Evolutionary conservation across 2,113 vertebrate genomes (phyloP).

Genomic region (Accipiter virgatus): DNA sequence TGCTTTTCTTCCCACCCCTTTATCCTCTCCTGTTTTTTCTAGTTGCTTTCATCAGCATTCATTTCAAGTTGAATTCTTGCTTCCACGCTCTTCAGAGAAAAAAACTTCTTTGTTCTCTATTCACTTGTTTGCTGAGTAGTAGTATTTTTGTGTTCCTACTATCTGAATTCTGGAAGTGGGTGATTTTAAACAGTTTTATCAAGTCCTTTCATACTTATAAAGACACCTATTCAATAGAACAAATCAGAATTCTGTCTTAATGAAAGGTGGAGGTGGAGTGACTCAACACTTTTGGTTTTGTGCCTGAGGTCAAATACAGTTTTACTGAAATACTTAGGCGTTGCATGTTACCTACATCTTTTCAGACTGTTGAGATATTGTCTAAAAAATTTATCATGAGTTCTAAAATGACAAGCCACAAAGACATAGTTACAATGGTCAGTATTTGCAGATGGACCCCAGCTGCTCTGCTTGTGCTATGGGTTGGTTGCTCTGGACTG

Average conservation of each 20-base stretch:
- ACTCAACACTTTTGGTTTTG: not conserved
- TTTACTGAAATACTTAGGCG: not conserved
- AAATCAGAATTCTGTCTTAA: not conserved
- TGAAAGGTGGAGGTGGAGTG: not conserved
- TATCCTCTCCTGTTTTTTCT: not conserved
- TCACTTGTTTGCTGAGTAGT: not conserved
- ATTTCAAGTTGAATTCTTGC: not conserved
- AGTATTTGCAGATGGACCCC: not conserved
- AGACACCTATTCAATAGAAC: not conserved
- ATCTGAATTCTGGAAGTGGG: not conserved
- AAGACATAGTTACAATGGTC: not conserved
- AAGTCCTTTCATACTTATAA: not conserved
- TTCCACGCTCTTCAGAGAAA: not conserved
- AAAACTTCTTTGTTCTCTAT: not conserved
- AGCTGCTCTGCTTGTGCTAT: not conserved
- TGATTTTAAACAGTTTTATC: not conserved
- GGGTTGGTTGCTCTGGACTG: not conserved
- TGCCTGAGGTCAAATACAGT: not conserved
- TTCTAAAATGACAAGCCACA: not conserved
- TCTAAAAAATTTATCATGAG: not conserved
- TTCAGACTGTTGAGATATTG: not conserved
- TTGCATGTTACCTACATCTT: not conserved
- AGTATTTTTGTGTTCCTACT: not conserved
- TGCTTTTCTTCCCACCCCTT: not conserved
- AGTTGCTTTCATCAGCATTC: not conserved